Percentiles rank a stretch among this genome's conserved stretches.
phyloP scores from a whole-genome alignment of 1,140 invertebrate genomes.

The Drosophila sp. region DNA sequence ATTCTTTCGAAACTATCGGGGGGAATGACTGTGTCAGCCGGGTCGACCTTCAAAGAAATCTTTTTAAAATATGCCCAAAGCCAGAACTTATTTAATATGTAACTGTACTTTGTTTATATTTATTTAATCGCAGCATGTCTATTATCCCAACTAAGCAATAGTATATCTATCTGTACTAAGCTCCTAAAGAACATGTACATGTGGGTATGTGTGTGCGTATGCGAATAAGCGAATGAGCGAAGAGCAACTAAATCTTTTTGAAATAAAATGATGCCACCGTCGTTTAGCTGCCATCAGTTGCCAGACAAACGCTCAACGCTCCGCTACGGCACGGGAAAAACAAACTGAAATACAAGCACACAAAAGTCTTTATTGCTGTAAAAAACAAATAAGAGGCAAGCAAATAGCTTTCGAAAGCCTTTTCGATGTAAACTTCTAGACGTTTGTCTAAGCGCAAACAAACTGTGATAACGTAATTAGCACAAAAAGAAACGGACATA shows the following conservation, averaged over 20 bases:
- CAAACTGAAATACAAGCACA: conserved; percentile 34
- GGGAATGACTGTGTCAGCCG: neutral
- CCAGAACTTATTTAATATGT: conserved; percentile 23
- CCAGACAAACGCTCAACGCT: conserved; percentile 68
- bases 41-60: conserved; percentile 45
- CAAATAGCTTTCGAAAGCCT: conserved; percentile 36
- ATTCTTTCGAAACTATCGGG: conserved; percentile 11
- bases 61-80: conserved; percentile 26
- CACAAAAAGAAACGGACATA: conserved; percentile 47
- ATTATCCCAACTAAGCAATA: conserved; percentile 22
- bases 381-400: conserved; percentile 33
- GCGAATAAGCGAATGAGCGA: too few relatives aligned
- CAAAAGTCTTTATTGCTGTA: conserved; percentile 43
- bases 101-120: conserved; percentile 57
- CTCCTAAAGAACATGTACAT: conserved; percentile 7
- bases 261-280: conserved; percentile 72
- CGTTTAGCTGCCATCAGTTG: conserved; percentile 65
- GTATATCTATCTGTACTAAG: conserved; percentile 43
- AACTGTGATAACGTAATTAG: conserved; percentile 71
- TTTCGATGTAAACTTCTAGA: conserved; percentile 72
- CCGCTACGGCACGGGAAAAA: conserved; percentile 47
- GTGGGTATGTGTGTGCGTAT: neutral
- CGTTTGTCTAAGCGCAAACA: conserved; percentile 51
- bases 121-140: conserved; percentile 25
- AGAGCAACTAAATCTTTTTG: conserved; percentile 65